Evolutionary conservation across 1,140 invertebrate species (phyloP), one percentile per base, ranked within the genome.

Genomic region (Kradibia gibbosae): DNA sequence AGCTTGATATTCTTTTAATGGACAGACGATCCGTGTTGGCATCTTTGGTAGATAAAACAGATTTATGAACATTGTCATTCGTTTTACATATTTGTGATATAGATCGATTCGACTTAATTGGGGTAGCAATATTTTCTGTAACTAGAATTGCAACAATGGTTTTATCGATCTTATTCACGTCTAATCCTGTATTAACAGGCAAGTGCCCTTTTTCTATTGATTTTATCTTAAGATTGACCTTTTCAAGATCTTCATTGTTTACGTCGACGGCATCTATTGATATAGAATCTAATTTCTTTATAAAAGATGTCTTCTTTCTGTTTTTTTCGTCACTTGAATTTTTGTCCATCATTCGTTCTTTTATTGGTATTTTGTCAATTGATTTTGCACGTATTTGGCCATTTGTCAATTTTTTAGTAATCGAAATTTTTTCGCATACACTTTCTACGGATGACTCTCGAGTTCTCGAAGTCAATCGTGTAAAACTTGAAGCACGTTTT

Each of bases 91-190:
- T 36, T 73, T 50, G 11, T 57, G 17, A 36, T 62, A 25, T 11
- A 3, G 7, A n/a, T 22, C 15, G 0, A 15, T 28, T 76, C 1
- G 10, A 28, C 11, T 60, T 39, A 3, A 81, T 31, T 7, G 80
- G 74, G 7, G 20, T 73, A 22, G 78, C 7, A 5, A 82, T 78
- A 45, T 78, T 77, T 25, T 82, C 75, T 10, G 17, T 34, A 0
- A 31, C 39, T 11, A 82, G 74, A 22, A 82, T 78, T 86, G 88
- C 72, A 88, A 78, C 65, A 60, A 84, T 74, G n/a, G 71, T 57
- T 67, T 82, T 28, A 45, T 85, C 60, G 31, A 78, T 57, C 11
- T 78, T 39, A 17, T 71, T n/a, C 36, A n/a, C 8, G 8, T 39
- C 25, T 10, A 62, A 71, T 13, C 20, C 17, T 3, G 45, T n/a